Evolutionary conservation across 1,140 invertebrate species (phyloP), one percentile per base, ranked within the genome.

Genomic region (Cotesia glomerata): DNA sequence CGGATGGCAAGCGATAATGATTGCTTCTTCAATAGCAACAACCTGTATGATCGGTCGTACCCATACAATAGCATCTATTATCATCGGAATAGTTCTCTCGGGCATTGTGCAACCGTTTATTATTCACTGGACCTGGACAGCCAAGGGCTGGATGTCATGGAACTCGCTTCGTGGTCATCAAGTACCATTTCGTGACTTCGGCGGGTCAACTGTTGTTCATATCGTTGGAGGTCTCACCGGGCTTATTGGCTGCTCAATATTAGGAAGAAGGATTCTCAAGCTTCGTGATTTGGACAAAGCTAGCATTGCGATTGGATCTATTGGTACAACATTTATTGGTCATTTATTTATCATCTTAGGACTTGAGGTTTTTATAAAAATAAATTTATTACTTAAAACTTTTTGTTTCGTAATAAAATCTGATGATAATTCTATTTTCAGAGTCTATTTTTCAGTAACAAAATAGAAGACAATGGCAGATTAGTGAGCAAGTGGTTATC

Each of bases 71-170:
- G 78, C 76, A 8, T 78, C 79, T 26, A 66, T 83, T 0, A 11
- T 77, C 7, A 61, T 72, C 16, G 72, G 73, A 16, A 49, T 72
- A 4, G 26, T 81, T 11, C 36, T 79, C 1, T 69, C 76, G 4
- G 78, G 77, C 0, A 16, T 82, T 8, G 8, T 79, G 11, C 79
- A 81, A 62, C 81, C 81, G 0, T 66, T 83, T 32, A n/a, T 82
- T 4, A 78, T 83, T 5, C 80, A 81, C 18, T 83, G 81, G 81
- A 65, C 71, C 2, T 81, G 78, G 79, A 78, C 74, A 0, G 45
- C 69, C 0, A 14, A 75, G 4, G 81, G 81, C 11, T 83, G 81
- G 81, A 79, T 83, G 73, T 39, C 61, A 0, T 14, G 68, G 5
- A 77, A 75, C 35, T 13, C 18, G 5, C n/a, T 83, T 5, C 7